Evolutionary conservation across 2,888 invertebrate species (phyloP).

Genomic region (Aspidapion aeneum): DNA sequence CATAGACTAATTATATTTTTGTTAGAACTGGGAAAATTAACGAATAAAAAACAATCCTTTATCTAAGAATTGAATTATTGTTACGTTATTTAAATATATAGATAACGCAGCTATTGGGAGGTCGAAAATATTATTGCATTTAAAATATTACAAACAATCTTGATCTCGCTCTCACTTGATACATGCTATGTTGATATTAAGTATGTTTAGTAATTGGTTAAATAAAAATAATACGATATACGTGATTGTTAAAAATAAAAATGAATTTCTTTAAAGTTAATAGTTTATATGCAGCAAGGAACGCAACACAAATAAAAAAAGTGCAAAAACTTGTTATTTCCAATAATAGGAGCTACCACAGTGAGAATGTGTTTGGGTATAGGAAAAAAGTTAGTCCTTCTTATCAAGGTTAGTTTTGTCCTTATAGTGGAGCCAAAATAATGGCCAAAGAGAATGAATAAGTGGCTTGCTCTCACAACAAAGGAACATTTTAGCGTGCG

Average conservation of each 20-base stretch:
- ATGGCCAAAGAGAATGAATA: no score
- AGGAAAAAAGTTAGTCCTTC: constrained; percentile 32
- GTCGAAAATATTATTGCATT: no score
- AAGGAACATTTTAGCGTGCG: no score
- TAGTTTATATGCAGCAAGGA: not conserved
- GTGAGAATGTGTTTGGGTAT: constrained; percentile 45
- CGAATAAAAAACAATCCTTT: no score
- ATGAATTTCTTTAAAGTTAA: not conserved
- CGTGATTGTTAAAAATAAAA: not conserved
- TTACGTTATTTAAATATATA: no score
- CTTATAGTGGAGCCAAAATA: no score
- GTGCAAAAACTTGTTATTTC: not conserved
- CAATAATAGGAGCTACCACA: constrained; percentile 38
- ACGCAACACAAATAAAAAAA: not conserved
- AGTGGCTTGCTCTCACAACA: no score
- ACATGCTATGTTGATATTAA: not conserved
- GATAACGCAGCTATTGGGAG: no score
- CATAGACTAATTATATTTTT: no score
- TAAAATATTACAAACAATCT: not conserved
- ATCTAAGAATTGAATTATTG: no score
- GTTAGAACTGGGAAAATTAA: no score
- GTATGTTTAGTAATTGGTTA: not conserved
- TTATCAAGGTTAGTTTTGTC: constrained; percentile 27
- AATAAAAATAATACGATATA: not conserved
- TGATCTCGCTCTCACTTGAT: not conserved